These are phyloP conservation scores for Thymelicus sylvestris DNA, from an alignment of 2,888 invertebrate genomes.

Conservation along the genomic window DNA sequence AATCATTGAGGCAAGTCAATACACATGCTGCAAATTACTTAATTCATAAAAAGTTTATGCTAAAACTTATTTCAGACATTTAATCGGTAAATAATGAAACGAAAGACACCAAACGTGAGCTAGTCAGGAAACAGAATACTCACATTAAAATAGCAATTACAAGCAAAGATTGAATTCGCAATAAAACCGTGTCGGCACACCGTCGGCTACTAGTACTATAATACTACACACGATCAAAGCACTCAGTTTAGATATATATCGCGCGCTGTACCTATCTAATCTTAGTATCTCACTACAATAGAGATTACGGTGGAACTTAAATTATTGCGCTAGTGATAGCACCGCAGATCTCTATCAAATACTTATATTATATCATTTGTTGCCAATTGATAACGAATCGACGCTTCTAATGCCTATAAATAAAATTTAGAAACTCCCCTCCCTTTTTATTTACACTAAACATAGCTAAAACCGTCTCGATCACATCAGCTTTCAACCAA, in stretches of 20 bases:
- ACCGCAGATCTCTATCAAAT: not conserved
- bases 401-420: not conserved
- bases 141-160: constrained; percentile 12
- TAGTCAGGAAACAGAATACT: not conserved
- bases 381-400: not conserved
- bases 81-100: not conserved
- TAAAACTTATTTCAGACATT: not conserved
- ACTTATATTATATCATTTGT: not conserved
- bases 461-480: no score
- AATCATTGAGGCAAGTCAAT: no score
- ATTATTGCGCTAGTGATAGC: not conserved
- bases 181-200: not conserved
- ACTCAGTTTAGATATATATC: not conserved
- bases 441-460: no score
- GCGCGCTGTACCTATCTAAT: constrained; percentile 2
- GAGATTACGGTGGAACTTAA: constrained; percentile 3
- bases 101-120: not conserved
- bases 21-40: no score
- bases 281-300: not conserved
- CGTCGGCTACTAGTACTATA: no score
- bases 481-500: no score
- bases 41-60: no score
- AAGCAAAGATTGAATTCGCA: not conserved
- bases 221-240: not conserved
- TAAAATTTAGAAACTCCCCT: no score